Conservation (phyloP, 2,797 vertebrate species). For the Knipowitschia caucasica region DNA sequence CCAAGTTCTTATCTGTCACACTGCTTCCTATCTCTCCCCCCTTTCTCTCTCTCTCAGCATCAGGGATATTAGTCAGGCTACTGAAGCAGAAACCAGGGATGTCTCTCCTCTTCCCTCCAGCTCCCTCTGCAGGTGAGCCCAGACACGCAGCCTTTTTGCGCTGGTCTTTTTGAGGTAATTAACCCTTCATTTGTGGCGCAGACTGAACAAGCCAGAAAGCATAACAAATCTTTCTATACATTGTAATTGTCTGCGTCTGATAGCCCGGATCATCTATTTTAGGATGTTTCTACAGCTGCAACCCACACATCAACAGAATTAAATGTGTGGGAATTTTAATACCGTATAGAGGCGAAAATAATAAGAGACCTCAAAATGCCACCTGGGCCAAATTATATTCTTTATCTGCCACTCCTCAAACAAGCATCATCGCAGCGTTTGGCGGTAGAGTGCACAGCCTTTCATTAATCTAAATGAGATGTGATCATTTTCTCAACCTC, state of each 20-base stretch:
- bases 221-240: conserved; percentile 10
- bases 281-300: conserved; percentile 40
- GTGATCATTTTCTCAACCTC: conserved; percentile 46
- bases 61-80: conserved; percentile 65
- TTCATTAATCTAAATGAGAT: conserved; percentile 66
- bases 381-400: conserved; percentile 67
- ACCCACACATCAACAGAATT: conserved; percentile 51
- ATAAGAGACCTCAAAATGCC: conserved; percentile 51
- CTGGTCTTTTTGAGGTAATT: conserved; percentile 5
- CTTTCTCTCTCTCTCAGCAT: conserved; percentile 65
- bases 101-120: conserved; percentile 71
- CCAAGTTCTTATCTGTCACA: conserved; percentile 73
- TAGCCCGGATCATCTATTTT: conserved; percentile 39
- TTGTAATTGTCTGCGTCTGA: conserved; percentile 27
- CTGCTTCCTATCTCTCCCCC: conserved; percentile 68
- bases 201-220: conserved; percentile 15
- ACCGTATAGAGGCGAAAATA: conserved; percentile 48
- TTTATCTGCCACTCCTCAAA: conserved; percentile 66
- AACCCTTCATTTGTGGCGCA: conserved; percentile 22
- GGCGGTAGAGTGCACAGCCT: conserved; percentile 46
- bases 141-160: conserved; percentile 22
- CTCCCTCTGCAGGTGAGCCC: conserved; percentile 81
- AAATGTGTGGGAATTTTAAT: conserved; percentile 60
- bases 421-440: conserved; percentile 56
- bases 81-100: conserved; percentile 71